Conservation (phyloP, 2,797 vertebrate genomes). For the Protosalanx chinensis region DNA sequence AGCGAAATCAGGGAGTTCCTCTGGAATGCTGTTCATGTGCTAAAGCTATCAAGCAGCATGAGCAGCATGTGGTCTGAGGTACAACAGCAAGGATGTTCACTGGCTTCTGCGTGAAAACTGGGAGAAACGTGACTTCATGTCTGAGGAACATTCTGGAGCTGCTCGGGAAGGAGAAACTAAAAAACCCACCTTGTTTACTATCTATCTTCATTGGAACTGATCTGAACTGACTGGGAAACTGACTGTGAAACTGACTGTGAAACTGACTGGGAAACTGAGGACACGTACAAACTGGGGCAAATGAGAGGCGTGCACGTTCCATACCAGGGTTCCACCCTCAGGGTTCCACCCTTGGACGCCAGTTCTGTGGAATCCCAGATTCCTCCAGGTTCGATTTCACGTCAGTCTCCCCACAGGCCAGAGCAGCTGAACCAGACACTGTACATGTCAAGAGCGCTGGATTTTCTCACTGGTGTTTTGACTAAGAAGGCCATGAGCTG, state of each 20-base stretch:
- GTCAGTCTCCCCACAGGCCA: conserved; percentile 40
- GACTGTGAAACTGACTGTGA: no score
- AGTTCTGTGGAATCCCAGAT: conserved; percentile 17
- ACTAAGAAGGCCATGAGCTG: conserved; percentile 62
- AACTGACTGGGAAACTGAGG: no score
- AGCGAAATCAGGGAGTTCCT: conserved; percentile 11
- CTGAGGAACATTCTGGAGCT: neutral
- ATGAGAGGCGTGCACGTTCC: neutral
- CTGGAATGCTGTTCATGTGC: neutral
- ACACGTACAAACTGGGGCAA: neutral
- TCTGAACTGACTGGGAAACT: neutral
- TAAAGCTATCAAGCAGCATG: neutral
- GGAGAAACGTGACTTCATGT: neutral
- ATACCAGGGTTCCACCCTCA: no score
- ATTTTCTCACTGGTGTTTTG: conserved; percentile 67
- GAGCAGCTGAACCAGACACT: conserved; percentile 42
- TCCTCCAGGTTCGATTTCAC: conserved; percentile 38
- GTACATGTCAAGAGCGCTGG: conserved; percentile 44
- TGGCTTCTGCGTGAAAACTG: neutral
- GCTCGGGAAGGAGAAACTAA: neutral
- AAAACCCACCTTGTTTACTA: neutral
- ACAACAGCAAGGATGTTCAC: neutral
- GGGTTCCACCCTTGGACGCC: neutral
- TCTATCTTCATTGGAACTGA: neutral
- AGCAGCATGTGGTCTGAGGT: neutral